Evolutionary conservation across 2,797 vertebrate genomes (phyloP).

Genomic region (Microctenopoma steveboyesi): DNA sequence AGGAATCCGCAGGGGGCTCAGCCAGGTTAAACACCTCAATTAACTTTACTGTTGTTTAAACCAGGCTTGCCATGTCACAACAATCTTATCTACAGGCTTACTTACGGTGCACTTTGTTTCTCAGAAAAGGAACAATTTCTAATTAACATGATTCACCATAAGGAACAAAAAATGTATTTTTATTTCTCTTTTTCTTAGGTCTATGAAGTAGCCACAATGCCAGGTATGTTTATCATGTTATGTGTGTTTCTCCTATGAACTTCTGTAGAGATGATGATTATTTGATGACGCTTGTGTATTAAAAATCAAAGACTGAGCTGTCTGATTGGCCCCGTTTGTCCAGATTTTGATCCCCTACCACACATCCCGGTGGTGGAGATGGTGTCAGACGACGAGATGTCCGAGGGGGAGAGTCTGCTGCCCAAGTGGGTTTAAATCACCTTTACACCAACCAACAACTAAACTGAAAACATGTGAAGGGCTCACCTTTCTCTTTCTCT

Average conservation of each 20-base stretch:
- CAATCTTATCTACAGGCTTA: neutral
- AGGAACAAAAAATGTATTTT: neutral
- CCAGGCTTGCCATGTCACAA: neutral
- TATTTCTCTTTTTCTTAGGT: constrained; percentile 62
- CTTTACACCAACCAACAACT: neutral
- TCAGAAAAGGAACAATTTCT: neutral
- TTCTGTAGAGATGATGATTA: neutral
- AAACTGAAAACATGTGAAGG: neutral
- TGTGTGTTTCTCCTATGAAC: neutral
- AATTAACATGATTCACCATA: neutral
- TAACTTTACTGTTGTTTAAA: constrained; percentile 27
- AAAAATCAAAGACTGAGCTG: neutral
- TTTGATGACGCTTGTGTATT: neutral
- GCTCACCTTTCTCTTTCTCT: constrained; percentile 11
- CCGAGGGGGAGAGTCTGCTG: constrained; percentile 20
- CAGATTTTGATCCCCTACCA: constrained; percentile 80
- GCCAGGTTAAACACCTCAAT: constrained; percentile 24
- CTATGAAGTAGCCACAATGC: constrained; percentile 65
- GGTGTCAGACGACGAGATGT: constrained; percentile 76
- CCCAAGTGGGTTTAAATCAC: constrained; percentile 67
- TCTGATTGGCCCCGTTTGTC: constrained; percentile 10
- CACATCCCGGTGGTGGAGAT: constrained; percentile 84
- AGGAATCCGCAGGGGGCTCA: constrained; percentile 8
- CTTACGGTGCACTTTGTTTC: neutral
- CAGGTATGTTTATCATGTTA: constrained; percentile 67